Base-by-base conservation (phyloP, 2,797 vertebrate genomes). In the Tokudaia muenninki region DNA sequence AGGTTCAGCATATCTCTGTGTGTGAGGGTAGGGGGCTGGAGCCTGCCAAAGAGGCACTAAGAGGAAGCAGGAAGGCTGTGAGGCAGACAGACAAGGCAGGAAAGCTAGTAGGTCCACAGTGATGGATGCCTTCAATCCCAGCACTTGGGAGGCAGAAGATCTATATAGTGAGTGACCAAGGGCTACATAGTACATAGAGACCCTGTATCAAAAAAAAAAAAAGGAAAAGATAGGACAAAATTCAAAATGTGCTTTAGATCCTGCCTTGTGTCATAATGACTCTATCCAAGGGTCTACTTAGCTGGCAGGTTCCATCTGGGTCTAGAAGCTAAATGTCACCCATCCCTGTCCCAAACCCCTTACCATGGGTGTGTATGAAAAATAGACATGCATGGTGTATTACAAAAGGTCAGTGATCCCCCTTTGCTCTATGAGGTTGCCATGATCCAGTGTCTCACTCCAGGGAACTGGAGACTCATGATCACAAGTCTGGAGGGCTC, bases 1-100 rank as follows among this genome's bases (percentile, higher is more conserved):
- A 19, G 8, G 37, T 4, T 12, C 50, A 19, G 31, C 2, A 0
- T 3, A n/a, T 81, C 22, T 67, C 93, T 19, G 0, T 6, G 74
- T 41, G 41, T 41, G 41, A 65, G 2, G 13, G 0, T 22, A 31
- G 59, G 14, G 50, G 50, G 2, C 61, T 61, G 41, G 82, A 59
- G 21, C 31, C 74, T 78, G 2, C 7, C 0, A 3, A 1, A 0
- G 10, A 80, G 74, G 50, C 70, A 55, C 81, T 57, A 0, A 29
- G n/a, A 77, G 13, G 16, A 61, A 16, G 34, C 0, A 3, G 26
- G 21, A 44, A 72, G 77, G 21, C 24, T 4, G 5, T 63, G 59
- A 65, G 78, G 41, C 16, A 65, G 41, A 47, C 26, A 0, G 41
- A 63, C 41, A 10, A 50, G 63, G 50, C n/a, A 4, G 26, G 26